These are phyloP conservation scores for Heliothis subflexa DNA, from an alignment of 1,140 invertebrate species.

Conservation along the genomic window DNA sequence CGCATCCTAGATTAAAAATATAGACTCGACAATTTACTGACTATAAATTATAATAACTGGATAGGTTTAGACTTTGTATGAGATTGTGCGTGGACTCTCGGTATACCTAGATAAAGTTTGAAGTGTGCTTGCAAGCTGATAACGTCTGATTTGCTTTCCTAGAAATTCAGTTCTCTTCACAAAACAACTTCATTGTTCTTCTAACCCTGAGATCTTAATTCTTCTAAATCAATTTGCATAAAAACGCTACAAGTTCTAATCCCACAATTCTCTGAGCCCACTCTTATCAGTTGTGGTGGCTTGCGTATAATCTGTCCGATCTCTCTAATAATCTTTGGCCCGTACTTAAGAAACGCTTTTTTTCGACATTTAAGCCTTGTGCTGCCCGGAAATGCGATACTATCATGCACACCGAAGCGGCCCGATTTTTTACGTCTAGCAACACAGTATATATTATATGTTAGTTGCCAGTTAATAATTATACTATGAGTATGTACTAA, in stretches of 20 bases:
- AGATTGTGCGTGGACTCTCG: not conserved
- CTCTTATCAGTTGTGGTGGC: not conserved
- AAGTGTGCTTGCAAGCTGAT: not conserved
- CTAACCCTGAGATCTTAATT: not conserved
- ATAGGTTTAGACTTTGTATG: conserved; percentile 8
- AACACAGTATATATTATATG: conserved; percentile 37
- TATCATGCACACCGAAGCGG: conserved; percentile 72
- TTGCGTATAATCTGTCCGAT: conserved; percentile 28
- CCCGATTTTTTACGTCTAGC: conserved; percentile 66
- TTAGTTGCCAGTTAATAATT: conserved; percentile 40
- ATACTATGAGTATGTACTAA: conserved; percentile 47
- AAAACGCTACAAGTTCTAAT: not conserved
- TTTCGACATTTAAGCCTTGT: conserved; percentile 69
- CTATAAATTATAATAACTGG: conserved; percentile 38
- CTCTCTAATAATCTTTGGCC: conserved; percentile 42
- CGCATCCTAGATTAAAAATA: conserved; percentile 59
- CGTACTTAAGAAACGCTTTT: conserved; percentile 73
- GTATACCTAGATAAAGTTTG: not conserved
- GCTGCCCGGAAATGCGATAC: conserved; percentile 81
- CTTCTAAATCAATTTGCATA: not conserved
- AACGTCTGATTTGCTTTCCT: not conserved
- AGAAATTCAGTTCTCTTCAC: not conserved
- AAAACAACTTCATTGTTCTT: not conserved
- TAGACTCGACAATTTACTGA: conserved; percentile 38
- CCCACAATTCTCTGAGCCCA: not conserved